These are phyloP conservation scores for Sebastes matsubarae DNA, from an alignment of 2,797 vertebrate species.

Conservation along the genomic window DNA sequence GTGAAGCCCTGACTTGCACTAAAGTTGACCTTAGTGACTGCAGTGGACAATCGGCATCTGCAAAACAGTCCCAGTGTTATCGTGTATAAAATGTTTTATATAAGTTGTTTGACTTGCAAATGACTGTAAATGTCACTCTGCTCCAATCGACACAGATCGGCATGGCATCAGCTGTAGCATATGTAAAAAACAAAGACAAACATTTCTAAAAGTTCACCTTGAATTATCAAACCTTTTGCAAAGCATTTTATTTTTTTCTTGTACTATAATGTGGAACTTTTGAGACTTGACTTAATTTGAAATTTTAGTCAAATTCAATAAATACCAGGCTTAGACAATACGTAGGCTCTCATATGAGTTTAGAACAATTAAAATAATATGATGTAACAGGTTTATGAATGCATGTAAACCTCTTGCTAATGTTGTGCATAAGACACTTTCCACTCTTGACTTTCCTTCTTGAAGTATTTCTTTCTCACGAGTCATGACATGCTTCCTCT, in stretches of 20 bases:
- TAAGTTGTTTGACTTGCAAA: not conserved
- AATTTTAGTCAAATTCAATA: not conserved
- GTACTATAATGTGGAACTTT: not conserved
- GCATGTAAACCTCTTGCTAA: not conserved
- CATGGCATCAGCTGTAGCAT: not conserved
- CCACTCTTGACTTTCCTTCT: not conserved
- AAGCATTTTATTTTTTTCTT: not conserved
- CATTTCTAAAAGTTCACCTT: not conserved
- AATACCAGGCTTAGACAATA: not conserved
- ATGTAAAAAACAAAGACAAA: not conserved
- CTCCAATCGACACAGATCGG: rapidly evolving
- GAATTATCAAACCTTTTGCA: not conserved
- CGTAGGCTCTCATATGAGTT: not conserved
- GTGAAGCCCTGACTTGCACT: not conserved
- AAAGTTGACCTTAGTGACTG: not conserved
- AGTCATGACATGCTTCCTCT: not conserved
- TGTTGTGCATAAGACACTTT: not conserved
- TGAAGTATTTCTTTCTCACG: not conserved
- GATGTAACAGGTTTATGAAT: not conserved
- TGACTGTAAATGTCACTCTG: not conserved
- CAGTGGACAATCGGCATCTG: not conserved
- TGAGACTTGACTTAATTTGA: not conserved
- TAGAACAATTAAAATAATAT: not conserved
- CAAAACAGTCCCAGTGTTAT: not conserved
- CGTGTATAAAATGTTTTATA: not conserved